phyloP scores from a whole-genome alignment of 92 coral and sea anemone genomes.

The Porites evermanni region DNA sequence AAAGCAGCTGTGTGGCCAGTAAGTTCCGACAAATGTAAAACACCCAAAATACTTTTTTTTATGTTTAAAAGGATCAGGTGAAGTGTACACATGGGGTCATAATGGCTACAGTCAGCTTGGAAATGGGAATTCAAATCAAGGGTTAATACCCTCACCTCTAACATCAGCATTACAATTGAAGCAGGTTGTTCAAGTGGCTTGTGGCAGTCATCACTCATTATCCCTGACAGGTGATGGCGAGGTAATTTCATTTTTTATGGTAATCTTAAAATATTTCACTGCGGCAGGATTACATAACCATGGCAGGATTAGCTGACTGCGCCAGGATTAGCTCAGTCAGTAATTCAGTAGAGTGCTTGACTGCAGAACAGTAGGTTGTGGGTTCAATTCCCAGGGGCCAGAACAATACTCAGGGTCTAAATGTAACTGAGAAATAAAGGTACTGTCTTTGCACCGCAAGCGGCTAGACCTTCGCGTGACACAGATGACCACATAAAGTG shows the following conservation, averaged over 20 bases:
- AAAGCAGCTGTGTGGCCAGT: too few relatives aligned
- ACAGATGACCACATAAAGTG: too few relatives aligned
- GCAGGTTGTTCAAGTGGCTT: constrained; percentile 79
- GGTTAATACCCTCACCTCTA: constrained; percentile 71
- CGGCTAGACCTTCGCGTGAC: too few relatives aligned
- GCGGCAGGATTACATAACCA: too few relatives aligned
- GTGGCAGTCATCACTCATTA: constrained; percentile 94
- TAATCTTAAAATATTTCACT: too few relatives aligned
- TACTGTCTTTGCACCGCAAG: neutral
- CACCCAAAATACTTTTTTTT: neutral
- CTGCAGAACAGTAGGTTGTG: neutral
- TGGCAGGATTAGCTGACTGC: too few relatives aligned
- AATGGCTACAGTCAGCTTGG: constrained; percentile 94
- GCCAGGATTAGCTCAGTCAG: neutral
- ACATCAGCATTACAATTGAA: constrained; percentile 73
- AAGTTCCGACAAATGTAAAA: too few relatives aligned
- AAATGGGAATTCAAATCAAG: constrained; percentile 88
- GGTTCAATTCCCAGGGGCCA: neutral
- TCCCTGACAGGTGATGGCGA: constrained; percentile 84
- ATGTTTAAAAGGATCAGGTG: constrained; percentile 68
- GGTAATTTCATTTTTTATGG: constrained; percentile 45
- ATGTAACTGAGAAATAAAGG: neutral
- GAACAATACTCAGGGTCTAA: neutral
- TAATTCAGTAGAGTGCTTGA: neutral
- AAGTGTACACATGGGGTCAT: constrained; percentile 94